Base-by-base conservation (phyloP, 2,888 invertebrate genomes). In the Neria commutata region DNA sequence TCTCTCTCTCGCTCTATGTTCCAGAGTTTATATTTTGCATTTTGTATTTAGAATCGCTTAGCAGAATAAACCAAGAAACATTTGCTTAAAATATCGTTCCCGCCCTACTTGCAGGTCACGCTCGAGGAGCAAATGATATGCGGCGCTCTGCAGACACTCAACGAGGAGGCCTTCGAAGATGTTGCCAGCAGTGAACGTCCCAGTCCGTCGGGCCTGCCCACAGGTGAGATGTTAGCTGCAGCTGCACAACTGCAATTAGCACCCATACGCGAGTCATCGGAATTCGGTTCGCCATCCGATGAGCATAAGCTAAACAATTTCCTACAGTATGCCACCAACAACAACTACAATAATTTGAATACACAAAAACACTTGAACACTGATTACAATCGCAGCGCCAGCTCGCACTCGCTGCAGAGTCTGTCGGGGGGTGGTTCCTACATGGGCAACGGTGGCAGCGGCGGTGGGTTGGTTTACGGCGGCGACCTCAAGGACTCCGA, bases 51-150 rank as follows among this genome's bases (percentile, higher is more conserved):
- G n/a, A n/a, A n/a, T n/a, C n/a, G n/a, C n/a, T n/a, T n/a, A n/a
- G n/a, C n/a, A n/a, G n/a, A n/a, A n/a, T n/a, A n/a, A n/a, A n/a
- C n/a, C n/a, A n/a, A n/a, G n/a, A n/a, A n/a, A n/a, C n/a, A n/a
- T n/a, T n/a, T n/a, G n/a, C n/a, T n/a, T n/a, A n/a, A n/a, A n/a
- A n/a, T n/a, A n/a, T n/a, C n/a, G n/a, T 19, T 23, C 14, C 37
- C 45, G 42, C 5, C 47, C 23, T 52, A 24, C 40, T 80, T 76
- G 19, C 81, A 95, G 95, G 94, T 95, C 58, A 95, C 95, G 0
- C 85, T 95, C 69, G 95, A 95, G 82, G 95, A 95, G 79, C 94
- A 95, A 83, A 94, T 94, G 93, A 95, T 95, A 68, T 94, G 94
- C 82, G 95, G 95, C 62, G 94, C 95, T 2, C 84, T 95, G 60